Conservation (phyloP, 2,797 vertebrate species). For the Acropternis orthonyx region DNA sequence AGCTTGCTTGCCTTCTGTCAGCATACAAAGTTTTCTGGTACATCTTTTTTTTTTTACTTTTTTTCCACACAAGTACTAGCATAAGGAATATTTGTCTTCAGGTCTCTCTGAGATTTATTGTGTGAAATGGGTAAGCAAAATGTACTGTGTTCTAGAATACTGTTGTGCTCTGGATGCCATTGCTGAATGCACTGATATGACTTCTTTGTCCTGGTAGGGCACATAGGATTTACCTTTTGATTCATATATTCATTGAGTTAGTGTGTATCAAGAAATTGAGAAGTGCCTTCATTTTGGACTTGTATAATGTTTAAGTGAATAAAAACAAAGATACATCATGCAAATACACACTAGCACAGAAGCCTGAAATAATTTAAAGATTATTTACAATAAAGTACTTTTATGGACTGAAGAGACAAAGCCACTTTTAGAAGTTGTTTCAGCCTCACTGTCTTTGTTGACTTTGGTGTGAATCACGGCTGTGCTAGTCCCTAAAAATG, state of each 20-base stretch:
- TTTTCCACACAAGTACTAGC: not conserved
- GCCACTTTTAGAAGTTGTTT: not conserved
- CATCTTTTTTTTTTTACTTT: not conserved
- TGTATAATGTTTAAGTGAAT: not conserved
- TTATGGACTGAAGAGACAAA: not conserved
- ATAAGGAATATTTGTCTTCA: not conserved
- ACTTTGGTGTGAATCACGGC: not conserved
- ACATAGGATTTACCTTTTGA: not conserved
- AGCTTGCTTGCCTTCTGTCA: conserved; percentile 27
- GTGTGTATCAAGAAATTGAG: not conserved
- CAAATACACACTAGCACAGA: not conserved
- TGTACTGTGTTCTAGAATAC: not conserved
- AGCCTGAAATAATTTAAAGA: not conserved
- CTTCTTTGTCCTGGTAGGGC: not conserved
- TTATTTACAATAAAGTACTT: not conserved
- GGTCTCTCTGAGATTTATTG: not conserved
- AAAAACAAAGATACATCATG: not conserved
- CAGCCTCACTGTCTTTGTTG: not conserved
- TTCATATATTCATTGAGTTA: not conserved
- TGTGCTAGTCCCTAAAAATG: not conserved
- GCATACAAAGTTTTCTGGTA: not conserved
- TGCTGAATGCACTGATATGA: not conserved
- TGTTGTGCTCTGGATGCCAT: not conserved
- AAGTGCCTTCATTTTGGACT: not conserved
- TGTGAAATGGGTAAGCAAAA: not conserved